Percentiles rank a stretch among this genome's conserved stretches.
These are phyloP conservation scores for Drosophila parvula DNA, from an alignment of 1,140 invertebrate genomes.

Conservation along the genomic window DNA sequence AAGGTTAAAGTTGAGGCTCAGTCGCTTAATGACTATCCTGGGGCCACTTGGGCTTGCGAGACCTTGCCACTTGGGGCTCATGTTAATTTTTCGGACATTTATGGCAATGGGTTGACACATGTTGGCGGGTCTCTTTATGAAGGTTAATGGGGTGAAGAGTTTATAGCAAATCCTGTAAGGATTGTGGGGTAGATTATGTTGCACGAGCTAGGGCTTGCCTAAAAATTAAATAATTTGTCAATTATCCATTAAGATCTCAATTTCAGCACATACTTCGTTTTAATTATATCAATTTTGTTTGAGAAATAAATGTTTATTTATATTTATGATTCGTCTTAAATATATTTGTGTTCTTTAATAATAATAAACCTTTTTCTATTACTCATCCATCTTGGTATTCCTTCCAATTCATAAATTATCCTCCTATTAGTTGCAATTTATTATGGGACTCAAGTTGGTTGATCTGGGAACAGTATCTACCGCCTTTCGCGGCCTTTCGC, in stretches of 20 bases:
- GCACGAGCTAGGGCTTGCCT: not conserved
- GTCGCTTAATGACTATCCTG: slow-evolving; percentile 54
- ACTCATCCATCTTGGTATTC: not conserved
- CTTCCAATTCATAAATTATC: not conserved
- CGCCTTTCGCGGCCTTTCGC: slow-evolving; percentile 21
- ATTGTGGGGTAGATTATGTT: slow-evolving; percentile 1
- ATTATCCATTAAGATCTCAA: not conserved
- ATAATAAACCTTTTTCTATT: not conserved
- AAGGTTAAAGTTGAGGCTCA: slow-evolving; percentile 76
- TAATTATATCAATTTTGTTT: not conserved
- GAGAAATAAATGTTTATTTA: not conserved
- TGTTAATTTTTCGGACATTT: slow-evolving; percentile 59
- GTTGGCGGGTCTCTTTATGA: slow-evolving; percentile 27
- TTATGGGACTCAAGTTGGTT: not conserved
- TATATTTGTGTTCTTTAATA: not conserved
- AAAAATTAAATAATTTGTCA: not conserved
- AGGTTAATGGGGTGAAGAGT: slow-evolving; percentile 24
- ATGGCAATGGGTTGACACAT: slow-evolving; percentile 58
- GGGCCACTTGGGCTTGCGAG: slow-evolving; percentile 25
- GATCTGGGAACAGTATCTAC: not conserved
- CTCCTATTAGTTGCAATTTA: not conserved
- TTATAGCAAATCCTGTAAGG: slow-evolving; percentile 8
- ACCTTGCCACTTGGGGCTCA: slow-evolving; percentile 27
- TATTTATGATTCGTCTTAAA: not conserved
- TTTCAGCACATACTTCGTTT: not conserved